Evolutionary conservation across 1,140 invertebrate species (phyloP).

Genomic region (Phortica variegata): DNA sequence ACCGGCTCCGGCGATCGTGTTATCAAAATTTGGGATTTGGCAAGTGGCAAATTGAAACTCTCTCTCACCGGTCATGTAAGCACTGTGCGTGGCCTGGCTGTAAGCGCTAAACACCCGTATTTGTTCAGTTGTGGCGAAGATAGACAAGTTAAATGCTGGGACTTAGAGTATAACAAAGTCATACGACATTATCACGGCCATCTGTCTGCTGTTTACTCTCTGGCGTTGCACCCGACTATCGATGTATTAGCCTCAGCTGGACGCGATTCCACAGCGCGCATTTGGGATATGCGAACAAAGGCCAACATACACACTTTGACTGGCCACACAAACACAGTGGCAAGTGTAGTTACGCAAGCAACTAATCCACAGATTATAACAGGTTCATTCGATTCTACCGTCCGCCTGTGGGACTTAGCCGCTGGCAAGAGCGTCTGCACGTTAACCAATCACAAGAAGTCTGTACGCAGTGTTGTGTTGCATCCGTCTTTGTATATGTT

Average conservation of each 20-base stretch:
- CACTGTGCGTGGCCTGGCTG: constrained; percentile 91
- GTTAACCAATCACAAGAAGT: constrained; percentile 99
- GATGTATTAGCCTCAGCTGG: constrained; percentile 94
- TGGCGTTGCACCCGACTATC: constrained; percentile 93
- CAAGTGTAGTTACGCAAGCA: constrained; percentile 88
- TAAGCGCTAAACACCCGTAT: constrained; percentile 94
- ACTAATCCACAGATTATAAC: constrained; percentile 89
- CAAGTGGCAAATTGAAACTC: constrained; percentile 90
- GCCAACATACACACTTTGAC: constrained; percentile 95
- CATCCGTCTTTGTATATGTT: constrained; percentile 96
- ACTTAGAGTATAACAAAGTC: constrained; percentile 98
- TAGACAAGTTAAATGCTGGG: constrained; percentile 99
- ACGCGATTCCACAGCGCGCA: constrained; percentile 90
- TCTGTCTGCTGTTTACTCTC: constrained; percentile 92
- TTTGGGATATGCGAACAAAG: constrained; percentile 99
- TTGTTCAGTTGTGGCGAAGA: constrained; percentile 99
- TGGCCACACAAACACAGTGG: constrained; percentile 98
- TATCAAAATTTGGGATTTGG: constrained; percentile 99
- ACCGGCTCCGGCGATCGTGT: constrained; percentile 92
- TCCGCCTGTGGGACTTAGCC: constrained; percentile 96
- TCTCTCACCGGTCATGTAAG: constrained; percentile 98
- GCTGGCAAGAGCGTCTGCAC: constrained; percentile 93
- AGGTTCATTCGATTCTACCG: constrained; percentile 80
- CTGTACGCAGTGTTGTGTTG: constrained; percentile 85
- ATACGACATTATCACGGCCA: constrained; percentile 99